A percentile compares a stretch with the other conserved stretches of the same genome.
These are phyloP conservation scores for Cossypha heuglini DNA, from an alignment of 2,797 vertebrate species.

Conservation along the genomic window DNA sequence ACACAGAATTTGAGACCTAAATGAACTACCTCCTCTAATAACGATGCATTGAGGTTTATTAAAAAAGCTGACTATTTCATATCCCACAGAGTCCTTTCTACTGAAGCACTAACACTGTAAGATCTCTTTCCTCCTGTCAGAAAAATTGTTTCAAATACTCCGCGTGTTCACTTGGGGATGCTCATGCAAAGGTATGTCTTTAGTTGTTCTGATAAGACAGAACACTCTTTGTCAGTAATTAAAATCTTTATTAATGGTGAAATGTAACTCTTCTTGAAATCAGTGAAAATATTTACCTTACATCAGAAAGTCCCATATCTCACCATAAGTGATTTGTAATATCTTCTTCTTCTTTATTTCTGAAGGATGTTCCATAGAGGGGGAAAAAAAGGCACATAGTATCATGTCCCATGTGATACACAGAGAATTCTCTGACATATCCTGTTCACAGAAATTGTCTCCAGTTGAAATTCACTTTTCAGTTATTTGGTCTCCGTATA, in stretches of 20 bases:
- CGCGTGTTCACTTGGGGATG: neutral
- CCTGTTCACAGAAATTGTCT: neutral
- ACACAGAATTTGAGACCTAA: neutral
- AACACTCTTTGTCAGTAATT: neutral
- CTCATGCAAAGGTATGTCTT: neutral
- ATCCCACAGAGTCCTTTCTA: neutral
- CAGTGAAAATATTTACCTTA: neutral
- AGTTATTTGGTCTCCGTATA: neutral
- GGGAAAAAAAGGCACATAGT: accelerated
- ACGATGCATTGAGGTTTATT: neutral
- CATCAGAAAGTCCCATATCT: neutral
- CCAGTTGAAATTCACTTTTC: neutral
- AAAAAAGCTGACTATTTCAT: neutral
- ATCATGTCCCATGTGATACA: neutral
- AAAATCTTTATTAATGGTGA: neutral
- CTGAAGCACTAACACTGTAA: neutral
- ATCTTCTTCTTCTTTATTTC: neutral
- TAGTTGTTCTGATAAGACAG: neutral
- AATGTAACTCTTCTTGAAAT: neutral
- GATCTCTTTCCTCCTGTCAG: neutral
- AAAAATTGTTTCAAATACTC: slow-evolving; percentile 5
- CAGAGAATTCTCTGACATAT: neutral
- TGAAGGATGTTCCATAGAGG: neutral
- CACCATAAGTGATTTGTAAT: neutral
- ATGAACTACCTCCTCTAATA: neutral